Evolutionary conservation across 1,140 invertebrate genomes (phyloP), one percentile per base, ranked within the genome.

Genomic region (Latrodectus geometricus): DNA sequence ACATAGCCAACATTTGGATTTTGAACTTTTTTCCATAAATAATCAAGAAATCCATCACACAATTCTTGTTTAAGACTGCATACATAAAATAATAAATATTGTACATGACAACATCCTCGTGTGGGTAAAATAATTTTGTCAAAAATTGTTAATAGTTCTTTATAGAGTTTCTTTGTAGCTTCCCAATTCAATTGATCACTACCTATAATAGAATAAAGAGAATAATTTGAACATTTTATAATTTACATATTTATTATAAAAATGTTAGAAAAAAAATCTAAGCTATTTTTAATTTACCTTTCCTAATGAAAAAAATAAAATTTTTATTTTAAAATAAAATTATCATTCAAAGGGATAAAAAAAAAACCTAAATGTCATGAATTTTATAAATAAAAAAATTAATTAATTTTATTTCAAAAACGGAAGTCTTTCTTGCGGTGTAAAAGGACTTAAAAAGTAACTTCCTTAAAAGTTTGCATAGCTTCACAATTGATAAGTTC

Each of bases 21-120:
- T 69, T 92, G 93, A 66, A 95, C 93, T 91, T 95, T 95, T 76
- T 93, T 93, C 95, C 96, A 97, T 8, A 96, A 91, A 89, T 93
- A 94, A 73, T 93, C 92, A n/a, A 95, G 89, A 90, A 96, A 96
- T 14, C 92, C 92, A 88, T 95, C 94, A 12, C 92, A 90, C 50
- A 96, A 87, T 48, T 88, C 78, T 90, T 91, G 89, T 91, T 94
- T 94, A 81, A 96, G 93, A 89, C 94, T 95, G 90, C 94, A 94
- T 75, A 96, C 91, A 89, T 95, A 94, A 91, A 97, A 96, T 89
- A 96, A 92, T 4, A 96, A 89, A 90, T 95, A 97, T 90, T 96
- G 96, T 8, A 95, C 93, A 90, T 96, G 95, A 90, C 94, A 93
- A 75, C 93, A 94, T 49, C 93, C 94, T 89, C 95, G 93, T 14